phyloP scores from a whole-genome alignment of 2,113 vertebrate genomes.

The Lonchura striata region DNA sequence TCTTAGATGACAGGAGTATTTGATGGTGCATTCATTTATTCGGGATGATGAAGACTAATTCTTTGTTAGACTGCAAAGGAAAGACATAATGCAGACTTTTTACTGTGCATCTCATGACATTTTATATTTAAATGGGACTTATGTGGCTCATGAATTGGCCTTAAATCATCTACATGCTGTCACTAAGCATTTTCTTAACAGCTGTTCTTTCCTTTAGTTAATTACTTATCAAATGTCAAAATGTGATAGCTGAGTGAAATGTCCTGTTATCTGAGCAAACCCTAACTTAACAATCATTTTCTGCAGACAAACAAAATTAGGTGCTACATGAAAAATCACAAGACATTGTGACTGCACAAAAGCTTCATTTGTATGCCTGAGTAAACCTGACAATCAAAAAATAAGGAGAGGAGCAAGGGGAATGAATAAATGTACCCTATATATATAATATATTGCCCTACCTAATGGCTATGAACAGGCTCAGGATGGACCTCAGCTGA shows the following conservation, averaged over 20 bases:
- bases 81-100: background rate
- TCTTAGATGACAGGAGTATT: background rate
- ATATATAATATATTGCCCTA: background rate
- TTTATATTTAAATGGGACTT: conserved; percentile 39
- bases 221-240: conserved; percentile 44
- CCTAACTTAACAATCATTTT: background rate
- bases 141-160: background rate
- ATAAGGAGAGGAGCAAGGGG: background rate
- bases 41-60: background rate
- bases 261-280: background rate
- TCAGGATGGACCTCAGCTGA: background rate
- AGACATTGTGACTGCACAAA: conserved; percentile 36
- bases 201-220: conserved; percentile 22
- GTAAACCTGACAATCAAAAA: conserved; percentile 37
- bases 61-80: background rate
- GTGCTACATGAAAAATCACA: background rate
- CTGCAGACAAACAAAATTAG: conserved; percentile 25
- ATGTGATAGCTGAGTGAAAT: conserved; percentile 22
- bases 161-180: conserved; percentile 31
- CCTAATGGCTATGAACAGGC: background rate
- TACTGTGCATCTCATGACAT: background rate
- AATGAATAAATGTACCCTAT: too few species aligned
- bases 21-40: background rate
- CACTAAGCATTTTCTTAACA: conserved; percentile 40
- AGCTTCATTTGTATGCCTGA: conserved; percentile 25